Evolutionary conservation across 2,888 invertebrate species (phyloP).

Genomic region (Synanthedon vespiformis): DNA sequence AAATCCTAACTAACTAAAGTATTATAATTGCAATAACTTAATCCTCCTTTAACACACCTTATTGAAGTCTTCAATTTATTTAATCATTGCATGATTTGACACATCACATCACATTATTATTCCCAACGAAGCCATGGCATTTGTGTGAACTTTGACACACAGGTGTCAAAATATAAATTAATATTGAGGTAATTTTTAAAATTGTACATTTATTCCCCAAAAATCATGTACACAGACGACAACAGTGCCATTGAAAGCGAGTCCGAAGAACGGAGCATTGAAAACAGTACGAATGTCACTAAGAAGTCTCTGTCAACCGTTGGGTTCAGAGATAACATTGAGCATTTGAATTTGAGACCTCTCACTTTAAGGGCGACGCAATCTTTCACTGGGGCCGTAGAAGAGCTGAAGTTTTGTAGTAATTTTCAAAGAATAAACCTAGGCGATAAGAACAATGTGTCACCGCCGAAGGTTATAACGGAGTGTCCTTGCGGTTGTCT

Average conservation of each 20-base stretch:
- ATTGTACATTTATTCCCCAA: slow-evolving; percentile 8
- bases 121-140: not conserved
- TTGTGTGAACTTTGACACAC: slow-evolving; percentile 18
- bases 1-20: too few relatives aligned
- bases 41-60: too few relatives aligned
- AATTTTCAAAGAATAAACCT: slow-evolving; percentile 51
- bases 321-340: slow-evolving; percentile 44
- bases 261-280: slow-evolving; percentile 43
- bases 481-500: slow-evolving; percentile 61
- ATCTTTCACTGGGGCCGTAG: slow-evolving; percentile 54
- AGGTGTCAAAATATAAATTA: slow-evolving; percentile 21
- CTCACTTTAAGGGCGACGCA: slow-evolving; percentile 54
- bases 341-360: slow-evolving; percentile 44
- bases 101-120: not conserved
- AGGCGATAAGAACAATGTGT: slow-evolving; percentile 35
- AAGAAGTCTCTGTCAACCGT: slow-evolving; percentile 57
- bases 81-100: too few relatives aligned
- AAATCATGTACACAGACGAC: slow-evolving; percentile 55
- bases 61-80: too few relatives aligned
- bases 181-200: not conserved
- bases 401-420: slow-evolving; percentile 43
- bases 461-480: slow-evolving; percentile 32
- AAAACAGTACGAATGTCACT: slow-evolving; percentile 43
- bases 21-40: too few relatives aligned
- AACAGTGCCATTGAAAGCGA: slow-evolving; percentile 58